Evolutionary conservation across 2,113 vertebrate genomes (phyloP), one percentile per base, ranked within the genome.

Genomic region (Pygoscelis antarcticus): DNA sequence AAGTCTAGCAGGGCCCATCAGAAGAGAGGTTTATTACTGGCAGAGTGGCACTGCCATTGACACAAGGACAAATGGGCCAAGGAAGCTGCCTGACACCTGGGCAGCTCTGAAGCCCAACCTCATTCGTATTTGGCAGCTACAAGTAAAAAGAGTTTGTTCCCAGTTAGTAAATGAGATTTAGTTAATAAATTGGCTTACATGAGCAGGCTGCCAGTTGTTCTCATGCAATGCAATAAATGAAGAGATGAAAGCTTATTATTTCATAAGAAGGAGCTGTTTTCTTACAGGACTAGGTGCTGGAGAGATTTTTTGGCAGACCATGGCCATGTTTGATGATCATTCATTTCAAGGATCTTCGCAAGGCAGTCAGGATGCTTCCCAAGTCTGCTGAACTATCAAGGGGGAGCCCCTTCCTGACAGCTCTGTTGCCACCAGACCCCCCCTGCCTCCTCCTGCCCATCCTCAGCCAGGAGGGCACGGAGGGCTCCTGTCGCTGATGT

Each of bases 101-200:
- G 54, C 66, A 86, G 54, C 32, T 74, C 86, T 85, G 83, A 69
- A 88, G 51, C 62, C 44, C 62, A 70, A 57, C 6, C 68, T 90
- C 46, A 40, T 96, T 81, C 57, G n/a, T 70, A 86, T 93, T 93
- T 30, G 0, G 76, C 54, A 89, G 71, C 76, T 80, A 58, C 58
- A 52, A 40, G 85, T 38, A 54, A 76, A 93, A 91, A 78, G 10
- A 87, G 72, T 77, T 92, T 92, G 71, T 74, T 93, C 36, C 49
- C 86, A 83, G 88, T 72, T 83, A 92, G 68, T 92, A 86, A 93
- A 94, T 93, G 85, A 95, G 74, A 93, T 90, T 78, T 85, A 89
- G 90, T 85, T 96, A 95, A 87, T 92, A 87, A 93, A 86, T 52
- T 69, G 90, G 75, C 79, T 82, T 83, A 42, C 57, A n/a, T 81